Percentiles rank a stretch among this genome's conserved stretches.
Evolutionary conservation across 92 coral and sea anemone genomes (phyloP).

Genomic region (Porites rus): DNA sequence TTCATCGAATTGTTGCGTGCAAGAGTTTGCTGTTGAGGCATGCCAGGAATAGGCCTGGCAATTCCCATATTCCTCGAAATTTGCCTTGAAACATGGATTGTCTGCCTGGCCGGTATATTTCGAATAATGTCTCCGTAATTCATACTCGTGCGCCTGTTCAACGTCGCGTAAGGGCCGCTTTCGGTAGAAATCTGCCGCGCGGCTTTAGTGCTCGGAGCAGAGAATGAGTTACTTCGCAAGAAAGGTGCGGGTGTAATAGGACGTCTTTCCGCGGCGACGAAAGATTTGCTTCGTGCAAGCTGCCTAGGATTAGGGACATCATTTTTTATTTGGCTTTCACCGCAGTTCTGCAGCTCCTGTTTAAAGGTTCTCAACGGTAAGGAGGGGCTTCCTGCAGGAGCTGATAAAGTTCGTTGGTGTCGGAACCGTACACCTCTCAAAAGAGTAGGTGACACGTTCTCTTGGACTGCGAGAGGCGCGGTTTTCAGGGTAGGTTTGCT

Average conservation of each 20-base stretch:
- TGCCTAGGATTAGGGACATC: neutral
- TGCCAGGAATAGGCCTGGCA: conserved; percentile 58
- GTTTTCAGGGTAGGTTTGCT: neutral
- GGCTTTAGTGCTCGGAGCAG: conserved; percentile 50
- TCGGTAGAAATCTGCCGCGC: conserved; percentile 31
- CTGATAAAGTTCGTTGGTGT: conserved; percentile 4
- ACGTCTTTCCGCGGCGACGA: conserved; percentile 65
- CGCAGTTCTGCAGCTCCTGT: conserved; percentile 15
- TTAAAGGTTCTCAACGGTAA: neutral
- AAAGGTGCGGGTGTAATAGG: conserved; percentile 48
- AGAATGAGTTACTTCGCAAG: conserved; percentile 80
- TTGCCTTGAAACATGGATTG: conserved; percentile 43
- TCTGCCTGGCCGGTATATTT: conserved; percentile 34
- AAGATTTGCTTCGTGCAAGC: conserved; percentile 73
- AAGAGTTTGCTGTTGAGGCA: conserved; percentile 28
- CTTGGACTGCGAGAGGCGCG: conserved; percentile 32
- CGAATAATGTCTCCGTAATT: conserved; percentile 46
- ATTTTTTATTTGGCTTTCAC: conserved; percentile 4
- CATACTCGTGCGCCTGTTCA: conserved; percentile 31
- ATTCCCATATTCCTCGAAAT: conserved; percentile 68
- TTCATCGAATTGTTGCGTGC: conserved; percentile 41
- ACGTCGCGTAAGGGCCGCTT: conserved; percentile 13
- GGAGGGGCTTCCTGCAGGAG: conserved; percentile 18
- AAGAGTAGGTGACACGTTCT: conserved; percentile 21
- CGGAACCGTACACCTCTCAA: neutral